These are phyloP conservation scores for Trachelus stipa DNA, from an alignment of 2,888 invertebrate species.

Conservation along the genomic window DNA sequence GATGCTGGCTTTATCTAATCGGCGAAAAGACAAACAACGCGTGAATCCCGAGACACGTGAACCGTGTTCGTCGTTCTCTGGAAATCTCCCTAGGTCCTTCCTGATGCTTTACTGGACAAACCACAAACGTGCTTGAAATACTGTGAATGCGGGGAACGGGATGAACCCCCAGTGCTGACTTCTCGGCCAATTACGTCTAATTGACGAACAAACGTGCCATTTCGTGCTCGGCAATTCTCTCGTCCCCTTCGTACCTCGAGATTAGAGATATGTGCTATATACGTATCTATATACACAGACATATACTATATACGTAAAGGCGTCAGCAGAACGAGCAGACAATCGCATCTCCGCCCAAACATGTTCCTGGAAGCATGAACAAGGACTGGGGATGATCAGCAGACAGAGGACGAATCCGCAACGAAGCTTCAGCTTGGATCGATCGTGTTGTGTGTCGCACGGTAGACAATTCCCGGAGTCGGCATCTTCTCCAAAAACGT, in stretches of 20 bases:
- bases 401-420: background rate
- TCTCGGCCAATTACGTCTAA: constrained; percentile 40
- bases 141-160: background rate
- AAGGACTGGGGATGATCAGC: background rate
- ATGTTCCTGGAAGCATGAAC: background rate
- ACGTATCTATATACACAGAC: background rate
- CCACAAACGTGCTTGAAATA: background rate
- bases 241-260: background rate
- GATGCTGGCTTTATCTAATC: background rate
- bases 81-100: background rate
- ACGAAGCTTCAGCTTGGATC: background rate
- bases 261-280: background rate
- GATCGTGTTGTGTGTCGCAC: background rate
- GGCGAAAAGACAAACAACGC: background rate
- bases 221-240: constrained; percentile 3
- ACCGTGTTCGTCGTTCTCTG: background rate
- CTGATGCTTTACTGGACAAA: background rate
- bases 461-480: background rate
- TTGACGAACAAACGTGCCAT: constrained; percentile 46
- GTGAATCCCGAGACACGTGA: background rate
- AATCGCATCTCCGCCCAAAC: background rate
- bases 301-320: background rate
- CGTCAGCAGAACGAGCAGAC: background rate
- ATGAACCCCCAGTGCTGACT: constrained; percentile 29
- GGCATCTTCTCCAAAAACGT: background rate